Evolutionary conservation across 1,140 invertebrate species (phyloP).

Genomic region (Pseudomyrmex pallidus): DNA sequence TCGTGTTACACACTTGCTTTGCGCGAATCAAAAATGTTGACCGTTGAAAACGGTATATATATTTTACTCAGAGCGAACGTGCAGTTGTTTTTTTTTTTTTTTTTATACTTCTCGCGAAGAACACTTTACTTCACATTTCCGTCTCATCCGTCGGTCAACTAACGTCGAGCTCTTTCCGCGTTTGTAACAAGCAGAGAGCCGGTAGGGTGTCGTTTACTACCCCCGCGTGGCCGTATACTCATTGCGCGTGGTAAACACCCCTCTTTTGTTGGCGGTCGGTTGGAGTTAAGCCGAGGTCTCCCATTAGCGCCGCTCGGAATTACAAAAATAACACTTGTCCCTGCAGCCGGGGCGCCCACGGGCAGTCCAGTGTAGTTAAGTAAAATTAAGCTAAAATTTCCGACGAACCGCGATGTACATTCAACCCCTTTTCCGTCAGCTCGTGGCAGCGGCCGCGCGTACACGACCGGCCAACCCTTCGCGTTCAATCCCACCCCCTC

Average conservation of each 20-base stretch:
- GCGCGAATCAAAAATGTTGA: no score
- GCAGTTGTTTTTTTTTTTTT: neutral
- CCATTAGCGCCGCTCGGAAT: slow-evolving; percentile 77
- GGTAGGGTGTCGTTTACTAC: slow-evolving; percentile 65
- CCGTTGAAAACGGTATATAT: no score
- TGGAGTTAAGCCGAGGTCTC: slow-evolving; percentile 73
- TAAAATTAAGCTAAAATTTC: slow-evolving; percentile 82
- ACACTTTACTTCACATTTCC: slow-evolving; percentile 31
- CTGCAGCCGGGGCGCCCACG: slow-evolving; percentile 59
- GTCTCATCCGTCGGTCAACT: slow-evolving; percentile 43
- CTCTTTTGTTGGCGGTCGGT: slow-evolving; percentile 72
- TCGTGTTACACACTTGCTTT: no score
- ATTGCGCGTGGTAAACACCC: slow-evolving; percentile 70
- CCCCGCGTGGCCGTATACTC: slow-evolving; percentile 62
- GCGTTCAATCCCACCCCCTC: slow-evolving; percentile 68
- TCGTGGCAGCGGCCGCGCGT: slow-evolving; percentile 71
- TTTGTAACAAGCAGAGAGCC: slow-evolving; percentile 44
- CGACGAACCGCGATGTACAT: slow-evolving; percentile 74
- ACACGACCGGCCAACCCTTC: slow-evolving; percentile 68
- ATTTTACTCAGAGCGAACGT: no score
- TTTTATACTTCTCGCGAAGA: slow-evolving; percentile 19
- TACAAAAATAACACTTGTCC: slow-evolving; percentile 82
- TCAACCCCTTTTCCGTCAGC: slow-evolving; percentile 78
- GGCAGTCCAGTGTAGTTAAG: slow-evolving; percentile 76
- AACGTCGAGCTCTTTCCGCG: slow-evolving; percentile 59